A percentile compares a stretch with the other conserved stretches of the same genome.
phyloP scores from a whole-genome alignment of 2,888 invertebrate species.

The Drosophila mercatorum region DNA sequence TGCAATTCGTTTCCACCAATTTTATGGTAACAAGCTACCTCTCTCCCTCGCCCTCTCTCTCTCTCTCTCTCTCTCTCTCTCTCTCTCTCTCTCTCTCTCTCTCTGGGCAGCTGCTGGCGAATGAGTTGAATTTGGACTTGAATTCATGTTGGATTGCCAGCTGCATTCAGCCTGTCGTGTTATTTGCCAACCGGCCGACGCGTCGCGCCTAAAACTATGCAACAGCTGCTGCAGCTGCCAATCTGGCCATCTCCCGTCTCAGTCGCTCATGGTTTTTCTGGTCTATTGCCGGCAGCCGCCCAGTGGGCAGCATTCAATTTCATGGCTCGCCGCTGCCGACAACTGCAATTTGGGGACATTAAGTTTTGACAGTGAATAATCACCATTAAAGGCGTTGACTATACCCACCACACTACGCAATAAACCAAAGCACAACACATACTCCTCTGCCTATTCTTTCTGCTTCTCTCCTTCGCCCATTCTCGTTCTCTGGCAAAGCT shows the following conservation, averaged over 20 bases:
- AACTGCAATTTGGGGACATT: constrained; percentile 77
- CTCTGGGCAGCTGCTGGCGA: constrained; percentile 61
- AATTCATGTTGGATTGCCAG: constrained; percentile 45
- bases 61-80: neutral
- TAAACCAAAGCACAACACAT: constrained; percentile 14
- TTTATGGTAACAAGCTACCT: constrained; percentile 81
- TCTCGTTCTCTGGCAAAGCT: constrained; percentile 18
- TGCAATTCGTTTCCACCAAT: constrained; percentile 85
- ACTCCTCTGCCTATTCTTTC: neutral
- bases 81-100: neutral
- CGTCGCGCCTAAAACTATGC: constrained; percentile 67
- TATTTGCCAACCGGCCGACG: constrained; percentile 18
- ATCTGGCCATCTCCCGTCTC: neutral
- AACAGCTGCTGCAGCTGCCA: constrained; percentile 55
- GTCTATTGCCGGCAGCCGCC: constrained; percentile 6
- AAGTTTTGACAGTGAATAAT: constrained; percentile 76
- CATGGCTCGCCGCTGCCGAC: constrained; percentile 72
- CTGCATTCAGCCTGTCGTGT: constrained; percentile 45
- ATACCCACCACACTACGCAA: constrained; percentile 32
- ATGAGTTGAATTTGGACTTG: constrained; percentile 41
- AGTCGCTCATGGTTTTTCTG: neutral
- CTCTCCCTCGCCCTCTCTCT: constrained; percentile 5
- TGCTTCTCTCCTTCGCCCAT: neutral
- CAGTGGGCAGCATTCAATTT: constrained; percentile 63
- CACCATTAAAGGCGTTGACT: constrained; percentile 73